Base-by-base conservation (phyloP, 2,797 vertebrate genomes). In the Spheniscus humboldti region DNA sequence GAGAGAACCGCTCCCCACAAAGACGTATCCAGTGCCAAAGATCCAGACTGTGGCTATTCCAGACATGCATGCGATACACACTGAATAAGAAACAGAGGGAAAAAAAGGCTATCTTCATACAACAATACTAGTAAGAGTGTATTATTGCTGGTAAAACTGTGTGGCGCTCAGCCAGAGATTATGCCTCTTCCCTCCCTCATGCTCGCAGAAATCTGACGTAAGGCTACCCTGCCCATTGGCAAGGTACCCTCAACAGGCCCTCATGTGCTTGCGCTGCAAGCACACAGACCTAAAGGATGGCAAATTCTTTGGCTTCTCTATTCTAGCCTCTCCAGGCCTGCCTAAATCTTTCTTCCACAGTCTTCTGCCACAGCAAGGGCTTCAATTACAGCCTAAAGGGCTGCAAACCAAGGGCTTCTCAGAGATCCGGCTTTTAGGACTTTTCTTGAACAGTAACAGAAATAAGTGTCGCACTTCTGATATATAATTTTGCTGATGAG, bases 211-310 rank as follows among this genome's bases (percentile, higher is more conserved):
- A 23, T n/a, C 74, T 37, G 43, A n/a, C 18, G 12, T 55, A 33
- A 73, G 55, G 41, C 11, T 5, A 4, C 57, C 22, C 81, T 41
- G 24, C 24, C 9, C 24, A 6, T 7, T 28, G 28, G 35, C 52
- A n/a, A 66, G 63, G 52, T 5, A 53, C 33, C 39, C 60, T 64
- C 37, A 28, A 33, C 25, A 52, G 13, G 31, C 16, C 6, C 20
- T 7, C 2, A 0, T 2, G 5, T 4, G 13, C 22, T 62, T 62
- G 63, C 2, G 5, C 77, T 41, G 39, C n/a, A 47, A 35, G 56
- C 27, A 47, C 30, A 28, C 27, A 45, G 55, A 39, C 39, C 56
- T 59, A 11, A 59, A 83, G 37, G 53, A 47, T 39, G 43, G 48
- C 59, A 73, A 45, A 47, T 19, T 25, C 52, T 74, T 20, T 4